phyloP scores from a whole-genome alignment of 1,140 invertebrate genomes.

The Neodiprion lecontei region DNA sequence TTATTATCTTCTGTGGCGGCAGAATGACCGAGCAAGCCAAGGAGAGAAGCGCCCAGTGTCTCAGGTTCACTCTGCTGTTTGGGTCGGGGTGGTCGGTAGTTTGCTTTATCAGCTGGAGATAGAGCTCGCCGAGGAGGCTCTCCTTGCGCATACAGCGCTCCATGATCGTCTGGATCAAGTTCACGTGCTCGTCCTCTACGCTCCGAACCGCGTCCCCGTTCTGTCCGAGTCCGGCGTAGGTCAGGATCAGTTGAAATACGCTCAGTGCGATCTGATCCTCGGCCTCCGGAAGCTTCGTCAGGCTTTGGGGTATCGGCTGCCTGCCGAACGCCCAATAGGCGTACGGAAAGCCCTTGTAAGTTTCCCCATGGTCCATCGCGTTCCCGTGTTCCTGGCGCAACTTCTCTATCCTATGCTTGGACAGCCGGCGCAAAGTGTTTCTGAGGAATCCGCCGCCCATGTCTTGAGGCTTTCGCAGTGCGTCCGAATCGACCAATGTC shows the following conservation, averaged over 20 bases:
- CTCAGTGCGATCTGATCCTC: conserved; percentile 86
- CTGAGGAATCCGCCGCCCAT: conserved; percentile 80
- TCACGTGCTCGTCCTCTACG: conserved; percentile 86
- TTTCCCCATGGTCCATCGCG: conserved; percentile 74
- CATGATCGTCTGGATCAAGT: conserved; percentile 86
- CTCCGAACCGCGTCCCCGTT: conserved; percentile 70
- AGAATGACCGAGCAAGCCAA: conserved; percentile 87
- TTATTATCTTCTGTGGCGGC: conserved; percentile 81
- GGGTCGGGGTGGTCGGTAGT: conserved; percentile 93
- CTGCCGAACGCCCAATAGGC: conserved; percentile 92
- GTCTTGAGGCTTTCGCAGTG: conserved; percentile 83
- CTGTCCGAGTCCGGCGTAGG: conserved; percentile 84
- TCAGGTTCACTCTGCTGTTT: conserved; percentile 83
- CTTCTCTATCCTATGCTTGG: conserved; percentile 87
- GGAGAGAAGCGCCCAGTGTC: conserved; percentile 92
- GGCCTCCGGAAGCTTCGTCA: conserved; percentile 83
- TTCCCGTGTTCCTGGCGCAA: conserved; percentile 80
- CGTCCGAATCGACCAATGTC: conserved; percentile 81
- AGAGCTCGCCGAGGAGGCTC: conserved; percentile 87
- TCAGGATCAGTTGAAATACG: conserved; percentile 78
- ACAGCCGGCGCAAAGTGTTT: conserved; percentile 86
- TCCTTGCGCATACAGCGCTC: conserved; percentile 91
- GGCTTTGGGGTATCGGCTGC: conserved; percentile 77
- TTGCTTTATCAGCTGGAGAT: conserved; percentile 92
- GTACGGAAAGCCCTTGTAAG: conserved; percentile 86